Conservation (phyloP, 2,888 invertebrate genomes). For the Heliconius ethilla region DNA sequence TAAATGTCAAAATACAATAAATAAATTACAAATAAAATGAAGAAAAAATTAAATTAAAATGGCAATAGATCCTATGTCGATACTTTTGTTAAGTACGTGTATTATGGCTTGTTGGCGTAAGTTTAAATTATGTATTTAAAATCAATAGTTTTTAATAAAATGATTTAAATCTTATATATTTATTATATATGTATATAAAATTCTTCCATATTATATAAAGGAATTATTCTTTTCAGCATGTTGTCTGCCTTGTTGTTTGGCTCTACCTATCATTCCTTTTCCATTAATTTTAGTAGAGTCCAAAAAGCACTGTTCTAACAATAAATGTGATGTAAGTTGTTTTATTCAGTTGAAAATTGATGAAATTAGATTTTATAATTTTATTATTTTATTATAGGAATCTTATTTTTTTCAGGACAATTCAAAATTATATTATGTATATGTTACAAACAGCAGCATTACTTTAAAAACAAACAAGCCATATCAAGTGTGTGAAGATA, state of each 20-base stretch:
- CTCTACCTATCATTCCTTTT: conserved; percentile 54
- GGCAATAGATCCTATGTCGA: conserved; percentile 56
- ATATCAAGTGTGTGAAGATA: conserved; percentile 16
- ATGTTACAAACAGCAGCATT: conserved; percentile 46
- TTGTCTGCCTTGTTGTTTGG: conserved; percentile 58
- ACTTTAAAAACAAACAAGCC: conserved; percentile 42
- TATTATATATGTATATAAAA: not conserved
- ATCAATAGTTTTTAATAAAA: not conserved
- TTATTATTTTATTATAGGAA: not conserved
- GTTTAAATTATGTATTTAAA: conserved; percentile 45
- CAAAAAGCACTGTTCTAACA: conserved; percentile 33
- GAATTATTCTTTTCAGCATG: conserved; percentile 56
- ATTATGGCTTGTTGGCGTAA: conserved; percentile 67
- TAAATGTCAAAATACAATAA: conserved; percentile 30
- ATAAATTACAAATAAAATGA: conserved; percentile 28
- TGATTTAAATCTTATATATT: not conserved
- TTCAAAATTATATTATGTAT: conserved; percentile 45
- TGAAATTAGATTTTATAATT: not conserved
- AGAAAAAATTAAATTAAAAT: conserved; percentile 12
- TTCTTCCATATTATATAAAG: not conserved
- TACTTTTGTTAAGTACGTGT: conserved; percentile 61
- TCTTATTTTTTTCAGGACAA: conserved; percentile 45
- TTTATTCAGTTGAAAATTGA: no score
- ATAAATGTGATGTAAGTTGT: conserved; percentile 36
- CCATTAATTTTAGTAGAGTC: conserved; percentile 55